Conservation (phyloP, 2,113 vertebrate genomes). For the Balaeniceps rex region DNA sequence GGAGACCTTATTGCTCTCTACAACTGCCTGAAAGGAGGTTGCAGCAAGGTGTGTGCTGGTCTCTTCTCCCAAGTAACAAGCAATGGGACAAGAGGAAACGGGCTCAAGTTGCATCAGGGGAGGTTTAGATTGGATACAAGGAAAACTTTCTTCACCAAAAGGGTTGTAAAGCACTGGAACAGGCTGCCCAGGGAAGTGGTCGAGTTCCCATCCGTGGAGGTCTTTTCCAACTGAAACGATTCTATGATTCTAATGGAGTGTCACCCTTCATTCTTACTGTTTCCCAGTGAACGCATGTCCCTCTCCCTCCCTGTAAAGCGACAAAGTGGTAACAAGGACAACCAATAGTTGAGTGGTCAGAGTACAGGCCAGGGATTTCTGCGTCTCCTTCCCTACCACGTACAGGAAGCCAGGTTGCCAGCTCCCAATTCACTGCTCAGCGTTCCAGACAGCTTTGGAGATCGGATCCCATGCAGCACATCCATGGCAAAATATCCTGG, state of each 20-base stretch:
- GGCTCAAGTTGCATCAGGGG: too few relatives aligned
- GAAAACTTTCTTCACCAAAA: too few relatives aligned
- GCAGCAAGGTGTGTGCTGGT: too few relatives aligned
- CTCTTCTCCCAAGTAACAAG: too few relatives aligned
- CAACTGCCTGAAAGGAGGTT: too few relatives aligned
- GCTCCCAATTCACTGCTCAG: neutral
- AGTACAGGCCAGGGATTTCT: neutral
- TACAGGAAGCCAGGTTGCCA: neutral
- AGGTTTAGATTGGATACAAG: too few relatives aligned
- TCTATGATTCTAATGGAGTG: rapidly evolving
- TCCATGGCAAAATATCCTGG: rapidly evolving
- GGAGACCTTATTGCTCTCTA: too few relatives aligned
- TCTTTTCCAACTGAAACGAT: too few relatives aligned
- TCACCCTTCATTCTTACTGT: neutral
- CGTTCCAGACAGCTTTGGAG: neutral
- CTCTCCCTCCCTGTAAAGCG: neutral
- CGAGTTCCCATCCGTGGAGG: too few relatives aligned
- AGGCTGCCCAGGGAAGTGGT: too few relatives aligned
- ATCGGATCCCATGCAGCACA: neutral
- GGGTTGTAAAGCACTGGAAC: too few relatives aligned
- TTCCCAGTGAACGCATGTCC: rapidly evolving
- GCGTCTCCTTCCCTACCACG: neutral
- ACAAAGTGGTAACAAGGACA: neutral
- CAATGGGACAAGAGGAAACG: too few relatives aligned
- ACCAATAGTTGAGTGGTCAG: rapidly evolving